phyloP scores from a whole-genome alignment of 1,140 invertebrate genomes.

The Aricia agestis region DNA sequence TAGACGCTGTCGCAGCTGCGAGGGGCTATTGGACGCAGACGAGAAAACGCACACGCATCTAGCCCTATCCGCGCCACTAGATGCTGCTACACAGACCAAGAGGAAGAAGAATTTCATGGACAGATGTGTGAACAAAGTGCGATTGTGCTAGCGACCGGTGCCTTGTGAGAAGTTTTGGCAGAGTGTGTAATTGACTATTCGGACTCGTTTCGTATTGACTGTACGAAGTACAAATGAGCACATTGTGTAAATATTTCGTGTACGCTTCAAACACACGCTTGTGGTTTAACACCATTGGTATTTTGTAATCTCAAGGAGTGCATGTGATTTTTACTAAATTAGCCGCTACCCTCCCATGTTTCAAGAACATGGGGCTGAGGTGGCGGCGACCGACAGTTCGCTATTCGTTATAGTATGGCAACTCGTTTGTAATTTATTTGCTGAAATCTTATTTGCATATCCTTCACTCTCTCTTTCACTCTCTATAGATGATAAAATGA shows the following conservation, averaged over 20 bases:
- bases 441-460: slow-evolving; percentile 40
- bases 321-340: slow-evolving; percentile 46
- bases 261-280: slow-evolving; percentile 53
- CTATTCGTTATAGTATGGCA: slow-evolving; percentile 75
- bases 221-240: slow-evolving; percentile 72
- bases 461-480: slow-evolving; percentile 63
- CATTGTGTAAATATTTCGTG: slow-evolving; percentile 70
- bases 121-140: slow-evolving; percentile 86
- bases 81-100: slow-evolving; percentile 72
- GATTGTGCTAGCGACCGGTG: slow-evolving; percentile 76
- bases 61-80: slow-evolving; percentile 59
- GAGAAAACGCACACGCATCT: slow-evolving; percentile 58
- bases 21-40: slow-evolving; percentile 63
- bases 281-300: slow-evolving; percentile 47
- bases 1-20: slow-evolving; percentile 66
- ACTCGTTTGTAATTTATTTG: slow-evolving; percentile 55
- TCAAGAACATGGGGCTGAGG: slow-evolving; percentile 50
- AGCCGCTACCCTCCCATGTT: slow-evolving; percentile 60
- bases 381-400: slow-evolving; percentile 47
- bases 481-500: slow-evolving; percentile 64
- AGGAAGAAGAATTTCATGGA: slow-evolving; percentile 86
- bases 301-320: slow-evolving; percentile 70
- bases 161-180: slow-evolving; percentile 36
- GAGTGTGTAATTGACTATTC: slow-evolving; percentile 63
- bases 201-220: slow-evolving; percentile 67